Evolutionary conservation across 2,888 invertebrate genomes (phyloP), one percentile per base, ranked within the genome.

Genomic region (Nebria brevicollis): DNA sequence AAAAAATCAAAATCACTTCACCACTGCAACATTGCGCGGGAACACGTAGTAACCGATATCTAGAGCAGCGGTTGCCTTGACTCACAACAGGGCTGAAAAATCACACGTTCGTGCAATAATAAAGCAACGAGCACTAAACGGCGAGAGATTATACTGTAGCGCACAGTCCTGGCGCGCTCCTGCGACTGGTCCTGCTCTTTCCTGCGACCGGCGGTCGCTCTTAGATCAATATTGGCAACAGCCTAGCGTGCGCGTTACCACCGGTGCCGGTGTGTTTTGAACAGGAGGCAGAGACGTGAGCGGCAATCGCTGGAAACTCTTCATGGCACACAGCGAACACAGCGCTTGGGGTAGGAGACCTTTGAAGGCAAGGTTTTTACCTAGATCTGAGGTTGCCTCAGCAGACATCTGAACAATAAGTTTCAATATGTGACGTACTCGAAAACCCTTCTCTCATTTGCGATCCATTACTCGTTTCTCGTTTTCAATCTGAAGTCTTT

Each of bases 221-320:
- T 85, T 85, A 86, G 88, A 88, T 88, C 88, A 87, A 88, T 88
- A 88, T 87, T 86, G 87, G 88, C 86, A 86, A 85, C 85, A 84
- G 84, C 85, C 54, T 84, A 84, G 85, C 84, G 83, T 84, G 84
- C 84, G 84, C 83, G 75, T 34, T 54, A 54, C 54, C 54, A 54
- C 54, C 54, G 54, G 68, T 8, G 68, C 26, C 20, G 20, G 68
- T 68, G 68, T 68, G 68, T 68, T 20, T 11, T 20, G 68, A 13
- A 41, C 73, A 4, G 73, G 43, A 42, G 43, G 41, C 41, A 73
- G 26, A 25, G 73, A 26, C 73, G 70, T 70, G 43, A 43, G 42
- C 77, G 41, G 65, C 54, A 54, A 54, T 6, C 54, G 13, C 11
- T 70, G 25, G 70, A 20, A 70, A 70, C 70, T 26, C 70, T 10